Evolutionary conservation across 2,113 vertebrate genomes (phyloP), one percentile per base, ranked within the genome.

Genomic region (Scalopus aquaticus): DNA sequence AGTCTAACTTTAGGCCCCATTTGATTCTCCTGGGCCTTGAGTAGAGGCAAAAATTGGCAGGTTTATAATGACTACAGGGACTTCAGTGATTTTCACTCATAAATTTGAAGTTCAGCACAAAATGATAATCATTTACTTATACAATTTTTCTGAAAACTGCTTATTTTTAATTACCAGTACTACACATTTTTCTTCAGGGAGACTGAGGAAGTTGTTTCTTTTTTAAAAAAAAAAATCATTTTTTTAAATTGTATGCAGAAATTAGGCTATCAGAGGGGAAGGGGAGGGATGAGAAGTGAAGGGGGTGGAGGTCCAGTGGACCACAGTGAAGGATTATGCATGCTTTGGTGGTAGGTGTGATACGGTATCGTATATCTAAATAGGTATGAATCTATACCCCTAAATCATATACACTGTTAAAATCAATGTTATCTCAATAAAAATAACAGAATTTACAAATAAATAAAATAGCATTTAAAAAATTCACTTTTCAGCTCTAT

Each of bases 61-160:
- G 13, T 19, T 72, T 70, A 49, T 17, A 26, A 30, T 51, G 46
- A 11, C 64, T 81, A 1, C 76, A 58, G 19, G 19, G 22, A 73
- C 6, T 73, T 83, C 35, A 74, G 22, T 42, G 73, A 86, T 79
- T 76, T 26, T 26, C 60, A 70, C 44, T 87, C 37, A 70, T 3
- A 74, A 70, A 90, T 90, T 65, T 90, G 67, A 49, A 54, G 6
- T 94, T 77, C n/a, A 83, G 15, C 37, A 76, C n/a, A 56, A 88
- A 76, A 24, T 62, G 51, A 74, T 70, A 65, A 67, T 8, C 56
- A 87, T 65, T 92, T 95, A 81, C 73, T 39, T 88, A 10, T 37
- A 76, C 15, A 28, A 51, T 90, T 56, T 85, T 90, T 88, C 12
- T 65, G 30, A 90, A 93, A 94, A 56, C 19, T 56, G 6, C 20